These are phyloP conservation scores for Paralvinella palmiformis DNA, from an alignment of 1,140 invertebrate species.

Conservation along the genomic window DNA sequence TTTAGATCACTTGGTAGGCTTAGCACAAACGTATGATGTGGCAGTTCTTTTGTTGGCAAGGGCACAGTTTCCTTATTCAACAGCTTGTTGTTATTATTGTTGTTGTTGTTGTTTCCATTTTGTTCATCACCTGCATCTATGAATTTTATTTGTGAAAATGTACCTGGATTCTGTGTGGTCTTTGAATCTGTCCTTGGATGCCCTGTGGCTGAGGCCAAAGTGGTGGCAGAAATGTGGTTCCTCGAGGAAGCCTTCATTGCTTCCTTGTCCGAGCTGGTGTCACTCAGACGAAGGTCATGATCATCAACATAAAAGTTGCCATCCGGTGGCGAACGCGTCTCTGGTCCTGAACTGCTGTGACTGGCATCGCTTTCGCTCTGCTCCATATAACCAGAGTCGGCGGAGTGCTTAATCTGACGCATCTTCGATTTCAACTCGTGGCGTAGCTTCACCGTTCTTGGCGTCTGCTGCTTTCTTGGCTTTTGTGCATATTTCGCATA, in stretches of 20 bases:
- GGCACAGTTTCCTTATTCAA: too few species aligned
- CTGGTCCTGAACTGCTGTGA: background rate
- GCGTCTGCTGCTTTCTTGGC: background rate
- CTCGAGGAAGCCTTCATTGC: background rate
- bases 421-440: background rate
- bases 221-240: too few species aligned
- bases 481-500: background rate
- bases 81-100: too few species aligned
- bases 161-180: too few species aligned
- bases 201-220: too few species aligned
- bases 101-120: too few species aligned
- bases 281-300: background rate
- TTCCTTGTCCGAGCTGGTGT: background rate
- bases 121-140: too few species aligned
- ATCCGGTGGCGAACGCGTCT: constrained; percentile 4
- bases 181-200: too few species aligned
- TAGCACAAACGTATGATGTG: too few species aligned
- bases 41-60: too few species aligned
- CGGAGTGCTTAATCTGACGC: background rate
- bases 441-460: constrained; percentile 7
- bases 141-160: too few species aligned
- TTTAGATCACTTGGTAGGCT: too few species aligned
- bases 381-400: background rate
- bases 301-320: background rate
- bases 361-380: background rate